These are phyloP conservation scores for Thymelicus sylvestris DNA, from an alignment of 2,888 invertebrate genomes.

Conservation along the genomic window DNA sequence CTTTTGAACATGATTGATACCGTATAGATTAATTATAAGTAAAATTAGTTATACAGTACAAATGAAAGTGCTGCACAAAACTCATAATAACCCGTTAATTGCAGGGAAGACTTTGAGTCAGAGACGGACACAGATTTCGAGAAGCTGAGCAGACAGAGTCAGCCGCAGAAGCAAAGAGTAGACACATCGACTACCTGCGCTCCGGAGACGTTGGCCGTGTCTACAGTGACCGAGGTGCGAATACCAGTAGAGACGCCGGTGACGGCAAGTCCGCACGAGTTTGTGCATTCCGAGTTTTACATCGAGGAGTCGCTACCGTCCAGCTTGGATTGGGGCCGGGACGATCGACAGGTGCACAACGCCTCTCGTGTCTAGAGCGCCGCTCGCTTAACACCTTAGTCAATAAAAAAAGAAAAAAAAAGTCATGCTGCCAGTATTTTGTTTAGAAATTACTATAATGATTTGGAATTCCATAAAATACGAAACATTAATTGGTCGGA, in stretches of 20 bases:
- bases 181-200: conserved; percentile 74
- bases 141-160: conserved; percentile 87
- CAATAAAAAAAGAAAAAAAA: no score
- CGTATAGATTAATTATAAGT: no score
- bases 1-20: no score
- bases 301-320: conserved; percentile 95
- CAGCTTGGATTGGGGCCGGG: conserved; percentile 89
- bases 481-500: no score
- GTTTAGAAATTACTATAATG: no score
- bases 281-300: conserved; percentile 93
- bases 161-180: conserved; percentile 68
- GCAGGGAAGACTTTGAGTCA: conserved; percentile 89
- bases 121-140: conserved; percentile 94
- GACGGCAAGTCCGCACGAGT: conserved; percentile 78
- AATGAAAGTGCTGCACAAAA: no score
- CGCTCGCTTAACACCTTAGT: conserved; percentile 45
- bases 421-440: no score
- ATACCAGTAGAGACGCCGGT: conserved; percentile 56
- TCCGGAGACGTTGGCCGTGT: conserved; percentile 79
- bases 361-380: conserved; percentile 34
- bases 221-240: conserved; percentile 86
- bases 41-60: no score
- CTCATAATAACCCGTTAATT: background rate
- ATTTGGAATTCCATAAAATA: no score
- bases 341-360: conserved; percentile 74